Evolutionary conservation across 2,113 vertebrate species (phyloP).

Genomic region (Aspiorhynchus laticeps): DNA sequence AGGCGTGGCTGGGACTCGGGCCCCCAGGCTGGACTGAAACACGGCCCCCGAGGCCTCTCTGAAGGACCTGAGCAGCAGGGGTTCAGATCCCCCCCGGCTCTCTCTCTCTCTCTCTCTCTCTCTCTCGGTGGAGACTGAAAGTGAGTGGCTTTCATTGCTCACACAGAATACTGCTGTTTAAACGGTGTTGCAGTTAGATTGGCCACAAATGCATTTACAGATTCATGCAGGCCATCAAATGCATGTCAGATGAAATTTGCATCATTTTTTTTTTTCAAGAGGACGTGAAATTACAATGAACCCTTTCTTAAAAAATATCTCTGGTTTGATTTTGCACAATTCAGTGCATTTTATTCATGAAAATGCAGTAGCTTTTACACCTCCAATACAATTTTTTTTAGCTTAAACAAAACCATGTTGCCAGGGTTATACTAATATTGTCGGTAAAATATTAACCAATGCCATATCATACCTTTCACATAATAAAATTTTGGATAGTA

Average conservation of each 20-base stretch:
- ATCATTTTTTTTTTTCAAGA: neutral
- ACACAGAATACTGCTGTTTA: neutral
- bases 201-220: slow-evolving; percentile 23
- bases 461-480: neutral
- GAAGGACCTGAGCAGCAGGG: slow-evolving; percentile 51
- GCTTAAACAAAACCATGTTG: neutral
- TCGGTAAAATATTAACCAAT: neutral
- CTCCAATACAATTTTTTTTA: neutral
- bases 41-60: slow-evolving; percentile 53
- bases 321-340: neutral
- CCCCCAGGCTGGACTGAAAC: slow-evolving; percentile 55
- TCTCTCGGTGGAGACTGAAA: slow-evolving; percentile 10
- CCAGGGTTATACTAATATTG: neutral
- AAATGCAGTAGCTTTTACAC: neutral
- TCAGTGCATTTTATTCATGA: neutral
- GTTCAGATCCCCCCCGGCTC: slow-evolving; percentile 23
- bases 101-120: slow-evolving; percentile 15
- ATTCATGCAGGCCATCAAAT: slow-evolving; percentile 5
- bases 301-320: no score
- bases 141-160: slow-evolving; percentile 17
- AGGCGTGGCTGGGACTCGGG: slow-evolving; percentile 51
- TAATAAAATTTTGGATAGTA: neutral
- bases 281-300: neutral
- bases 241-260: slow-evolving; percentile 2
- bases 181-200: neutral